Evolutionary conservation across 1,140 invertebrate species (phyloP).

Genomic region (Euschistus heros): DNA sequence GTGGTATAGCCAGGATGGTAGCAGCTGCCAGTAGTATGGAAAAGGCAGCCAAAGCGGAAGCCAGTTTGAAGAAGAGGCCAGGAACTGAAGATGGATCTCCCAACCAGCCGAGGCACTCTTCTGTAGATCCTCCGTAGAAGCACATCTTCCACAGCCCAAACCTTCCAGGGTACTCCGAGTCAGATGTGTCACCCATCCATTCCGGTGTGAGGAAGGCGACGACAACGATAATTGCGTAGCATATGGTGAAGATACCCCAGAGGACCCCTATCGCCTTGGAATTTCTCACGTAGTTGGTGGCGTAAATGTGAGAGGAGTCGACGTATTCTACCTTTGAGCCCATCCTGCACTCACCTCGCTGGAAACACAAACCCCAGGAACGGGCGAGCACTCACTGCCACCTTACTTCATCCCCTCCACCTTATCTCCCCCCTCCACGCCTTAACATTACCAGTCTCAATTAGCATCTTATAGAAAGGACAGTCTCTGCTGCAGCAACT

Average conservation of each 20-base stretch:
- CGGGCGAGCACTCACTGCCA: too few species aligned
- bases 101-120: conserved; percentile 70
- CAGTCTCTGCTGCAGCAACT: too few species aligned
- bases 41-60: conserved; percentile 78
- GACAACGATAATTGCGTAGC: conserved; percentile 89
- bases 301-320: conserved; percentile 77
- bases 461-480: too few species aligned
- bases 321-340: conserved; percentile 84
- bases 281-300: conserved; percentile 87
- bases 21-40: conserved; percentile 74
- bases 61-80: conserved; percentile 64
- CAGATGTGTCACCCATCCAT: conserved; percentile 66
- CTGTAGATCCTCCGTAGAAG: conserved; percentile 41
- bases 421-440: too few species aligned
- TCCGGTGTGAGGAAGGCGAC: conserved; percentile 93
- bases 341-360: conserved; percentile 39
- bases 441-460: too few species aligned
- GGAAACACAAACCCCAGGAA: too few species aligned
- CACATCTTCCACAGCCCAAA: conserved; percentile 87
- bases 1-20: conserved; percentile 75
- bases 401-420: too few species aligned
- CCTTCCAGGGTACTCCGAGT: conserved; percentile 76
- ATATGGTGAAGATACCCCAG: conserved; percentile 94
- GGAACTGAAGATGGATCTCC: conserved; percentile 73
- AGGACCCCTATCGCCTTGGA: conserved; percentile 91